Base-by-base conservation (phyloP, 2,113 vertebrate genomes). In the Panthera uncia region DNA sequence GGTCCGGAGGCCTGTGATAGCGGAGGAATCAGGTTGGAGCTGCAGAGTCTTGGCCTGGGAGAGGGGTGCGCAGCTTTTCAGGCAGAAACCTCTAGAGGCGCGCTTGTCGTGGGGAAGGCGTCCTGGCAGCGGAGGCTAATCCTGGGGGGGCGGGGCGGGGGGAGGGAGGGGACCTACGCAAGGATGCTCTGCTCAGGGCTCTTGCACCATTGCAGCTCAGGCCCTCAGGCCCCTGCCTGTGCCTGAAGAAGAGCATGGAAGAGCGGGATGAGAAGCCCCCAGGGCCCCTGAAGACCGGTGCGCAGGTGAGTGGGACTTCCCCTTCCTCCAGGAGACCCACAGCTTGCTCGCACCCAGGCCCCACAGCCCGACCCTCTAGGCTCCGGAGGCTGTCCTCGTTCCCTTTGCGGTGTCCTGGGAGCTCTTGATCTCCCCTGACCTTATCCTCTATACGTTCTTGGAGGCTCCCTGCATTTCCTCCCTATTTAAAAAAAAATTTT, bases 211-310 rank as follows among this genome's bases (percentile, higher is more conserved):
- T 93, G 85, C 82, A 94, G 81, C 65, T 38, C 68, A 21, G 50
- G 81, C 66, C 61, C 50, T 66, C 33, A 80, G 29, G 27, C 33
- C 63, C 38, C 45, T 33, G 63, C 73, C 76, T 2, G 1, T 29
- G 16, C 36, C 36, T 38, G 78, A 65, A 94, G 52, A 74, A 81
- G 57, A 95, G 63, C 88, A 97, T 98, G 97, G 97, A 97, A 12
- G 85, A 52, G 31, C 76, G 0, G 66, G 96, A 94, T 19, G 93
- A 95, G 29, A 97, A 94, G 88, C 84, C 84, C 29, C 91, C 5
- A 1, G 88, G 9, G 13, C 23, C 97, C 61, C 73, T 38, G 13
- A 80, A 78, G 85, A 82, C 81, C 61, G 41, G 36, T 4, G 0
- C 0, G 0, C 96, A 93, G 95, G 98, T 98, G 45, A 97, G 97